Evolutionary conservation across 2,888 invertebrate genomes (phyloP).

Genomic region (Lysandra coridon): DNA sequence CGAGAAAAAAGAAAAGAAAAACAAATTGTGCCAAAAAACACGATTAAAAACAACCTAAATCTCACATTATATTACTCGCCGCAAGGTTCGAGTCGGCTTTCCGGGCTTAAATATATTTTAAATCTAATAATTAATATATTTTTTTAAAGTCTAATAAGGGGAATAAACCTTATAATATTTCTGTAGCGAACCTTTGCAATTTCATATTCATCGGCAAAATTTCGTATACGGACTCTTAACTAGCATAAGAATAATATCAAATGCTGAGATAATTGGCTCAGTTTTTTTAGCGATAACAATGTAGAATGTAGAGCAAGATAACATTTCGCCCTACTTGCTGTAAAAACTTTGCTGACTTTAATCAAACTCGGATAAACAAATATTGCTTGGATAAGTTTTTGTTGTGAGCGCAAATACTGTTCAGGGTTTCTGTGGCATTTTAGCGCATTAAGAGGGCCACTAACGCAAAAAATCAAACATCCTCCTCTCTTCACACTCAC

Average conservation of each 20-base stretch:
- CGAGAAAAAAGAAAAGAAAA: too few relatives aligned
- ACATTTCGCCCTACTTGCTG: neutral
- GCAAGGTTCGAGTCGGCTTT: too few relatives aligned
- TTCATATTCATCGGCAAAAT: too few relatives aligned
- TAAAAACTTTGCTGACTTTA: slow-evolving; percentile 6
- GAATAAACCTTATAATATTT: too few relatives aligned
- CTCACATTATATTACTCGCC: neutral
- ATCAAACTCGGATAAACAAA: neutral
- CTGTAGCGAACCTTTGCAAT: too few relatives aligned
- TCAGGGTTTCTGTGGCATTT: neutral
- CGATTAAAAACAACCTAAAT: too few relatives aligned
- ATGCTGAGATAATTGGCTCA: neutral
- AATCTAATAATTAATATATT: too few relatives aligned
- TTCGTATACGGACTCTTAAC: neutral
- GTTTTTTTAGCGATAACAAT: neutral
- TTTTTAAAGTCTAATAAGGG: too few relatives aligned
- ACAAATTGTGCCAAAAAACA: too few relatives aligned
- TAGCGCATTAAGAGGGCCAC: neutral
- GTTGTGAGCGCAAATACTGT: neutral
- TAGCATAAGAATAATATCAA: neutral
- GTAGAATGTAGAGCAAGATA: neutral
- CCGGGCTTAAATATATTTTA: too few relatives aligned
- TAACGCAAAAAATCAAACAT: too few relatives aligned
- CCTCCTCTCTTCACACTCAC: too few relatives aligned
- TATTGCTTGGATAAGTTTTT: neutral